A percentile compares a stretch with the other conserved stretches of the same genome.
Conservation (phyloP, 2,797 vertebrate genomes). For the Nyctibius grandis region DNA sequence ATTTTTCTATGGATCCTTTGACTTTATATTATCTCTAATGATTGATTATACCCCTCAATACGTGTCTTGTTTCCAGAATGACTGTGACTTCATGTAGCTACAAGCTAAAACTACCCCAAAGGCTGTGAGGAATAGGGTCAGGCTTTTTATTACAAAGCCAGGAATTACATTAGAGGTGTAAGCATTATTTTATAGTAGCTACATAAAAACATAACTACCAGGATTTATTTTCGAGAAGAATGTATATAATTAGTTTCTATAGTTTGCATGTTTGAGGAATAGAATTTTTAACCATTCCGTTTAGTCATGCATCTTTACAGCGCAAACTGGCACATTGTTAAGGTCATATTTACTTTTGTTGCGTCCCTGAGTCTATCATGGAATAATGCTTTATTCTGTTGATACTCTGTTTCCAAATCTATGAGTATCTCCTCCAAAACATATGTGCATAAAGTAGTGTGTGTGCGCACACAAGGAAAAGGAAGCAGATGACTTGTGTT, state of each 20-base stretch:
- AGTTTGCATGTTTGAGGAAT: neutral
- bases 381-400: neutral
- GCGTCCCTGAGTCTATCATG: neutral
- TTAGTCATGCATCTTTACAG: neutral
- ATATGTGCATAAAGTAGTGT: neutral
- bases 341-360: constrained; percentile 5
- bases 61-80: neutral
- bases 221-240: neutral
- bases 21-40: neutral
- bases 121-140: neutral
- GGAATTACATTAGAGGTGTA: neutral
- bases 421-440: neutral
- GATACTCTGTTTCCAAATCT: neutral
- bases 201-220: neutral
- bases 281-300: neutral
- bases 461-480: neutral
- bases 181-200: neutral
- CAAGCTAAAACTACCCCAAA: neutral
- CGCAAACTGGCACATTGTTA: neutral
- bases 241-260: neutral
- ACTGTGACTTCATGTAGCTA: neutral
- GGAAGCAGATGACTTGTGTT: constrained; percentile 16
- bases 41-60: neutral
- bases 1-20: neutral
- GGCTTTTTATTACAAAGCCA: neutral